Conservation (phyloP, 2,888 invertebrate genomes). For the Caenorhabditis sp. region DNA sequence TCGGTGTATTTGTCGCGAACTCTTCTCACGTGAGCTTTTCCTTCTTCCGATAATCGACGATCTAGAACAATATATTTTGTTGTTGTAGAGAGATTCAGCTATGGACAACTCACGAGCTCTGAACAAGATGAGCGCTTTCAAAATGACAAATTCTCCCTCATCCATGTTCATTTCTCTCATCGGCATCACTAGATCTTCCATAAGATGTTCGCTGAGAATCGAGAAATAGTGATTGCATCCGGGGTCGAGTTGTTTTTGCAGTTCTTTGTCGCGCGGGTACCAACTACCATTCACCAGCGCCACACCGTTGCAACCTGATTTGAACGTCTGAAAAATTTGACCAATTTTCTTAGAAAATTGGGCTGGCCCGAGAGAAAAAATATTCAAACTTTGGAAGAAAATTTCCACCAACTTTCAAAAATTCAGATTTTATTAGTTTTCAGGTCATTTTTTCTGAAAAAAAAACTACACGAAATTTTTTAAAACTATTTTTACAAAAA, state of each 20-base stretch:
- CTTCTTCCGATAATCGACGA: constrained; percentile 54
- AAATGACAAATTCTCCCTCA: constrained; percentile 60
- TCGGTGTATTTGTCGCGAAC: constrained; percentile 58
- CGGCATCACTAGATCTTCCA: constrained; percentile 58
- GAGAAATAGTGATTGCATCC: constrained; percentile 62
- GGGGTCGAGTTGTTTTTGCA: constrained; percentile 53
- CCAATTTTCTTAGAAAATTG: no score
- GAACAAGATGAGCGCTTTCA: constrained; percentile 59
- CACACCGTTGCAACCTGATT: constrained; percentile 58
- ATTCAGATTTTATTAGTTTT: no score
- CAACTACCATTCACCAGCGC: constrained; percentile 61
- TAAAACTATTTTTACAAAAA: no score
- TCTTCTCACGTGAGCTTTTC: constrained; percentile 48
- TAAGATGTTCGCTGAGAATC: constrained; percentile 57
- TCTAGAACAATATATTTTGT: constrained; percentile 20
- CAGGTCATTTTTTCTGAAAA: no score
- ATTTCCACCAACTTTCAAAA: no score
- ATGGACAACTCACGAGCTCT: constrained; percentile 49
- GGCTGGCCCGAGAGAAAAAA: no score
- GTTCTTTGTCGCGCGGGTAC: constrained; percentile 57
- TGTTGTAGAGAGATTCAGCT: no score
- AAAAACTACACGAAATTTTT: no score
- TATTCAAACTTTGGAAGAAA: background rate
- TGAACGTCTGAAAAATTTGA: constrained; percentile 44
- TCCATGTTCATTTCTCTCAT: constrained; percentile 63